Evolutionary conservation across 1,140 invertebrate species (phyloP).

Genomic region (Mesaphorura yosii): DNA sequence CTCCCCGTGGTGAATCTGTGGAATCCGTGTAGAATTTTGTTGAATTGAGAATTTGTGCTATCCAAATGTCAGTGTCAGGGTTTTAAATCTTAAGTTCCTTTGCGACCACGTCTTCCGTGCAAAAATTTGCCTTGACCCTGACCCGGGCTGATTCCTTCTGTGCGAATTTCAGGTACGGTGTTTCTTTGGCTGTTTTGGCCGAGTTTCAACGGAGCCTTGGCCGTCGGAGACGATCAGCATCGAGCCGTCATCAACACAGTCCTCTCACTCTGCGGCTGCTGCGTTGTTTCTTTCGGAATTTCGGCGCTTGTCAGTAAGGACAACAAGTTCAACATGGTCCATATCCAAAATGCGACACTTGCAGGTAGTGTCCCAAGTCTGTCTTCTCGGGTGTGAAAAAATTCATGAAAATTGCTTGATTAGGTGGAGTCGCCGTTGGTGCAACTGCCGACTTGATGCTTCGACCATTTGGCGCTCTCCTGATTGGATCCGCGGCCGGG

Average conservation of each 20-base stretch:
- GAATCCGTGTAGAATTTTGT: no score
- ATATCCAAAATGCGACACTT: conserved; percentile 80
- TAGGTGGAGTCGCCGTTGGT: no score
- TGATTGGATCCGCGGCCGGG: conserved; percentile 69
- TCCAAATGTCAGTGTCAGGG: conserved; percentile 1
- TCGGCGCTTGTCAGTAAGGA: conserved; percentile 64
- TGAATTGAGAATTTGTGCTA: no score
- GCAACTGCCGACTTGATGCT: no score
- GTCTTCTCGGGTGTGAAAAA: no score
- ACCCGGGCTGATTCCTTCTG: no score
- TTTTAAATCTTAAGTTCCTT: not conserved
- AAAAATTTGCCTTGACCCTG: no score
- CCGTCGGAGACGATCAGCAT: conserved; percentile 58
- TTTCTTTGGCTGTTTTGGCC: conserved; percentile 96
- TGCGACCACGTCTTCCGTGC: no score
- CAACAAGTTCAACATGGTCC: conserved; percentile 79
- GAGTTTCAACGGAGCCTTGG: conserved; percentile 77
- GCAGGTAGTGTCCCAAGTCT: conserved; percentile 61
- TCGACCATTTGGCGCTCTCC: conserved; percentile 69
- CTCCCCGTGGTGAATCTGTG: no score
- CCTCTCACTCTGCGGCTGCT: conserved; percentile 67
- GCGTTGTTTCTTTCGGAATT: conserved; percentile 68
- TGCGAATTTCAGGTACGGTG: conserved; percentile 64
- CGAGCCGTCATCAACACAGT: conserved; percentile 88
- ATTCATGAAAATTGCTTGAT: no score